These are phyloP conservation scores for Calonectris borealis DNA, from an alignment of 2,113 vertebrate genomes.

Conservation along the genomic window DNA sequence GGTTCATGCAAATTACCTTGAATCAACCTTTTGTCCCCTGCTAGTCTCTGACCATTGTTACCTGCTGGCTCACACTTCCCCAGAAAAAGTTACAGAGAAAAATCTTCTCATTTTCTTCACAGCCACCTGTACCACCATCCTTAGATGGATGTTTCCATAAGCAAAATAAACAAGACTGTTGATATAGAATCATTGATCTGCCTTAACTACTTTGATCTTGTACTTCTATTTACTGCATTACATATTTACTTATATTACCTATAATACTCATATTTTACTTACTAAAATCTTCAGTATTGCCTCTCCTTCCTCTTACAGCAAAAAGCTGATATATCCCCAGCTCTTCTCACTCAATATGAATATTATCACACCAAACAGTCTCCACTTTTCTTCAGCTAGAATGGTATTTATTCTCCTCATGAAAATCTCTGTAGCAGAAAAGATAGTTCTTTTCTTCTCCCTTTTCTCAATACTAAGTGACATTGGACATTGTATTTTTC, in stretches of 20 bases:
- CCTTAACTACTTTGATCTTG: background rate
- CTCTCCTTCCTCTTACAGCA: background rate
- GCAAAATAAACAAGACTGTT: conserved; percentile 13
- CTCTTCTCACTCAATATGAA: background rate
- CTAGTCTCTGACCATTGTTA: background rate
- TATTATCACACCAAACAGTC: background rate
- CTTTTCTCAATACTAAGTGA: background rate
- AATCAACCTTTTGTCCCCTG: background rate
- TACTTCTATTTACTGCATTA: background rate
- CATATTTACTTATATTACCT: background rate
- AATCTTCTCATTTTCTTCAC: background rate
- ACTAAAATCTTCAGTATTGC: background rate
- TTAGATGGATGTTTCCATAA: background rate
- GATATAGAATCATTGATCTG: background rate
- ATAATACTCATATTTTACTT: background rate
- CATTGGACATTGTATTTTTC: background rate
- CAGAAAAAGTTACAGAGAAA: background rate
- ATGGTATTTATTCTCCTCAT: background rate
- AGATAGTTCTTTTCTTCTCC: background rate
- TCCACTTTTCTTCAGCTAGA: background rate
- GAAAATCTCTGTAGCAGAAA: background rate
- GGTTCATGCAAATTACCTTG: background rate
- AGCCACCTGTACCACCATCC: background rate
- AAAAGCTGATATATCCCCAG: background rate
- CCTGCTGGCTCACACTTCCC: background rate